Percentiles rank a stretch among this genome's conserved stretches.
Evolutionary conservation across 2,888 invertebrate species (phyloP).

Genomic region (Eristalis pertinax): DNA sequence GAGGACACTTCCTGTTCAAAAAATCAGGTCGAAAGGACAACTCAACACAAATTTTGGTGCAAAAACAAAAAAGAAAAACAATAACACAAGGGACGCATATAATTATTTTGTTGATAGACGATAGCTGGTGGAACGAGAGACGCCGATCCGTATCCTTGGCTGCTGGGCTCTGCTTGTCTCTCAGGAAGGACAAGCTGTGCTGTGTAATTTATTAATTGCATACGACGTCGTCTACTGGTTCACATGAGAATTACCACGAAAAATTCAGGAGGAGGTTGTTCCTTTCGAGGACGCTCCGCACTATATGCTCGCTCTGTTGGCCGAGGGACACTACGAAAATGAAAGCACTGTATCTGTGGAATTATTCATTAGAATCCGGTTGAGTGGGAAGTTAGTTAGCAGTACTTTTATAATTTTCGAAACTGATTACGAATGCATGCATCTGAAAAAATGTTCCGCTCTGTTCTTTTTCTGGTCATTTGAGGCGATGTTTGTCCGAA

Average conservation of each 20-base stretch:
- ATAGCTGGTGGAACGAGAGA: background rate
- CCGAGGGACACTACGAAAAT: background rate
- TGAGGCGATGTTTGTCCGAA: too few relatives aligned
- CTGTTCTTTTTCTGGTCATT: too few relatives aligned
- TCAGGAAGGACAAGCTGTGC: slow-evolving; percentile 22
- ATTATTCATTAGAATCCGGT: slow-evolving; percentile 40
- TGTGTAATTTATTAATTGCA: slow-evolving; percentile 57
- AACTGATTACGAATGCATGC: too few relatives aligned
- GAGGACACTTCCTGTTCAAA: slow-evolving; percentile 27
- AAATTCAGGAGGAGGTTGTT: slow-evolving; percentile 32
- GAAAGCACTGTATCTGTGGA: background rate
- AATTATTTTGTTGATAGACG: slow-evolving; percentile 31
- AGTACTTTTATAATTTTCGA: too few relatives aligned
- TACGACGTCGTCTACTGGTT: slow-evolving; percentile 50
- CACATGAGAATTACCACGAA: slow-evolving; percentile 39
- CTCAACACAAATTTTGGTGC: slow-evolving; percentile 22
- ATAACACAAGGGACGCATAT: slow-evolving; percentile 18
- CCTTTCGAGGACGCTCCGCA: background rate
- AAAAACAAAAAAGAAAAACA: background rate
- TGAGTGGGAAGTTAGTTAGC: background rate
- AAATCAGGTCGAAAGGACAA: slow-evolving; percentile 38
- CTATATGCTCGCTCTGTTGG: background rate
- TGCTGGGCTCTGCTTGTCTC: background rate
- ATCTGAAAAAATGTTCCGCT: too few relatives aligned
- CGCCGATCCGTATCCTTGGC: too few relatives aligned